These are phyloP conservation scores for Trichomalopsis sarcophagae DNA, from an alignment of 1,140 invertebrate species.

Conservation along the genomic window DNA sequence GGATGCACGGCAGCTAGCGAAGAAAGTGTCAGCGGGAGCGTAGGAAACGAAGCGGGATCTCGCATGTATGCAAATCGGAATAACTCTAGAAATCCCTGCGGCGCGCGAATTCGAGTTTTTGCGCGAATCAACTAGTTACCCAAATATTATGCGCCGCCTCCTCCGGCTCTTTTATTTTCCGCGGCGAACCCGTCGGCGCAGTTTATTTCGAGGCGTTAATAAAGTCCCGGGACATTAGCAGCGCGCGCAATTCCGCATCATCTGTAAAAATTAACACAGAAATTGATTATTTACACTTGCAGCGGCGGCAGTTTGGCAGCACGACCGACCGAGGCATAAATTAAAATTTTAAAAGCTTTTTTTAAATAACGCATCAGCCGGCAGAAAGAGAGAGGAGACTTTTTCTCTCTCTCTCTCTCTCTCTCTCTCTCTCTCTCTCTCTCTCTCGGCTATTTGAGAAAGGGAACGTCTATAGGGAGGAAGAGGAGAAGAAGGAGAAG, in stretches of 20 bases:
- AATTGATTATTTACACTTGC: conserved; percentile 1
- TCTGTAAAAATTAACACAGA: not conserved
- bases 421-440: not conserved
- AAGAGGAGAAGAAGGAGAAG: not conserved
- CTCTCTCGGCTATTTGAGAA: not conserved
- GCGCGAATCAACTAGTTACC: too few relatives aligned
- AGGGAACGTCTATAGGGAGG: not conserved
- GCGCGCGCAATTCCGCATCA: not conserved
- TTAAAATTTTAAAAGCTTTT: not conserved
- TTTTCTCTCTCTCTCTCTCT: not conserved
- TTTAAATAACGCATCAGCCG: not conserved
- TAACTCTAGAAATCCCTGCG: too few relatives aligned
- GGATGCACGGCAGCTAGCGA: not conserved
- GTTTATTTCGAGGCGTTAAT: not conserved
- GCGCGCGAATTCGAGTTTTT: too few relatives aligned
- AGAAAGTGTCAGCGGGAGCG: not conserved
- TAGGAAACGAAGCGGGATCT: too few relatives aligned
- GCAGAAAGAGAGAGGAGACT: not conserved
- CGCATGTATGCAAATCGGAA: too few relatives aligned
- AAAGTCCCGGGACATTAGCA: not conserved
- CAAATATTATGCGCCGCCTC: too few relatives aligned
- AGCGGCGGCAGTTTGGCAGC: too few relatives aligned
- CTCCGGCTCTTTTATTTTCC: too few relatives aligned
- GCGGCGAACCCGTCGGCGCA: not conserved
- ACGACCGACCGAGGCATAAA: not conserved